phyloP scores from a whole-genome alignment of 92 coral and sea anemone species.

The Diadumene lineata region DNA sequence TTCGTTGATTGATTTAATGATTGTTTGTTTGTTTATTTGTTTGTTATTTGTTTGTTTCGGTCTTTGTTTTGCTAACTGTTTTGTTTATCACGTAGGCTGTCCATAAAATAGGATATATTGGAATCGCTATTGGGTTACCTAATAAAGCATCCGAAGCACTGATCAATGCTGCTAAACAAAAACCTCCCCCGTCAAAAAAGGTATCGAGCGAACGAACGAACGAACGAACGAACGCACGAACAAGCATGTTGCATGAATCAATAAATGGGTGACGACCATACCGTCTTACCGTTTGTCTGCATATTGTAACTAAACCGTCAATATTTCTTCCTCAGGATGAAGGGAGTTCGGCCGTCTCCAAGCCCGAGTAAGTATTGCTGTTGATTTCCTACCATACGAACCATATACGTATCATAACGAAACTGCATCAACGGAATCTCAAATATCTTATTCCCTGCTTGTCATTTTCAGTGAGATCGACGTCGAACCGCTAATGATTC shows the following conservation, averaged over 20 bases:
- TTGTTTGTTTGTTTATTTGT: background rate
- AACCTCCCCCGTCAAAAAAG: constrained; percentile 33
- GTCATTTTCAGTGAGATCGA: constrained; percentile 10
- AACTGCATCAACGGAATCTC: no score
- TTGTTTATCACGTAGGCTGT: constrained; percentile 61
- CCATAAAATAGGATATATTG: constrained; percentile 83
- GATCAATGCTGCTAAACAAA: constrained; percentile 65
- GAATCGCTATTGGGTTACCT: constrained; percentile 85
- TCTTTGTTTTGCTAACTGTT: background rate
- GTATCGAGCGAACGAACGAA: constrained; percentile 7
- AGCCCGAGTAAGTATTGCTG: constrained; percentile 19
- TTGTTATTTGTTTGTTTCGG: background rate
- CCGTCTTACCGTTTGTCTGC: background rate
- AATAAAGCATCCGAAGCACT: constrained; percentile 96
- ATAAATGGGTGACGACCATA: no score
- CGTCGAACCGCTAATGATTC: constrained; percentile 41
- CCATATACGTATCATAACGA: no score
- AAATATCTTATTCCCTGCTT: no score
- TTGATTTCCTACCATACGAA: background rate
- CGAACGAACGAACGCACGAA: no score
- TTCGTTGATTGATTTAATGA: background rate
- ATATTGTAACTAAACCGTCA: no score
- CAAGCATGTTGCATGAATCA: no score
- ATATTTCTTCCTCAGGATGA: no score
- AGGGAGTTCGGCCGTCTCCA: background rate